Evolutionary conservation across 2,888 invertebrate genomes (phyloP).

Genomic region (Caenorhabditis plicata): DNA sequence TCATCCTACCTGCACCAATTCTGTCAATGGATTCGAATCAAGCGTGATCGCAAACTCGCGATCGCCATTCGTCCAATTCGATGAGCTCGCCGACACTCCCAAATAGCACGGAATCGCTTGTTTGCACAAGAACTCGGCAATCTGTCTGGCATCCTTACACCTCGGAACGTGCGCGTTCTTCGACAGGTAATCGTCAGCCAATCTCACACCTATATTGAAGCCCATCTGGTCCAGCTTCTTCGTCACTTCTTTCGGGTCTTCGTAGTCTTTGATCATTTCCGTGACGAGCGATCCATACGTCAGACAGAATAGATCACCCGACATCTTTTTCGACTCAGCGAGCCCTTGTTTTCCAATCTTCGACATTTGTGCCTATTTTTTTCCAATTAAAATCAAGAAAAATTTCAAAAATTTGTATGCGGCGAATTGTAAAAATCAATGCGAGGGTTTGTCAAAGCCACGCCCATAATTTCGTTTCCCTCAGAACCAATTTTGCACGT

Average conservation of each 20-base stretch:
- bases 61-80: constrained; percentile 81
- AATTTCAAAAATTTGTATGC: not conserved
- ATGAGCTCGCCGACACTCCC: constrained; percentile 88
- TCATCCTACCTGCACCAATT: constrained; percentile 67
- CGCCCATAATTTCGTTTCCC: too few species aligned
- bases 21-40: constrained; percentile 88
- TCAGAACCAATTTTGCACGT: too few species aligned
- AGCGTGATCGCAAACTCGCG: constrained; percentile 90
- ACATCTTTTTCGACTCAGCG: constrained; percentile 55
- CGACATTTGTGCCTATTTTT: constrained; percentile 25
- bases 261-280: constrained; percentile 92
- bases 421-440: too few species aligned
- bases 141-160: constrained; percentile 89
- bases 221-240: constrained; percentile 86
- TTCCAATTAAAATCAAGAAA: not conserved
- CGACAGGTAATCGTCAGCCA: constrained; percentile 96
- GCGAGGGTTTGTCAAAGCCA: too few species aligned
- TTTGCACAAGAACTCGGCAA: constrained; percentile 76
- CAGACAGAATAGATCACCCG: constrained; percentile 82
- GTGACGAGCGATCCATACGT: constrained; percentile 97
- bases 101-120: constrained; percentile 77
- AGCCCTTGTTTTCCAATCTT: constrained; percentile 34
- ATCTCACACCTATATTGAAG: constrained; percentile 94
- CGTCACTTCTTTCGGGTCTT: constrained; percentile 95
- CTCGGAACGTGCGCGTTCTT: constrained; percentile 81